phyloP scores from a whole-genome alignment of 2,113 vertebrate species.

The Petroica traversi region DNA sequence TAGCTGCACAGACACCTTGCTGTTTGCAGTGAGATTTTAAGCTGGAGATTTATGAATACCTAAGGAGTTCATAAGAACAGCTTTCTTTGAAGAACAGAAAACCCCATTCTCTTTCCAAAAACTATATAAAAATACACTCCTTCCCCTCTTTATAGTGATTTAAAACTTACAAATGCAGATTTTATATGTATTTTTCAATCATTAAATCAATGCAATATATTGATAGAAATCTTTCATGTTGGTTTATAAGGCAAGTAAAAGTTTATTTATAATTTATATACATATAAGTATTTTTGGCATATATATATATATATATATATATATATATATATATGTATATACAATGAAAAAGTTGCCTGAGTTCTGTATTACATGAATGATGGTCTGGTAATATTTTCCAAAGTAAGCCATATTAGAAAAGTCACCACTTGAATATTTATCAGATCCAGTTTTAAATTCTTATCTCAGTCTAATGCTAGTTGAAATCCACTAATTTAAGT shows the following conservation, averaged over 20 bases:
- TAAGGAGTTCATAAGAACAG: neutral
- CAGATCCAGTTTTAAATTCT: neutral
- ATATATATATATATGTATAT: too few species aligned
- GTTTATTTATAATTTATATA: neutral
- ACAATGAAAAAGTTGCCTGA: neutral
- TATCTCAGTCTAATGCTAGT: neutral
- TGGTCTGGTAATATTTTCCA: neutral
- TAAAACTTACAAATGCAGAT: neutral
- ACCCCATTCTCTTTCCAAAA: neutral
- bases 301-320: too few species aligned
- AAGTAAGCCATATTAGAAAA: neutral
- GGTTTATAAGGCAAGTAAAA: neutral
- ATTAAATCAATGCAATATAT: neutral
- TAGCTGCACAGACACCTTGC: neutral
- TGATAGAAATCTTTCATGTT: neutral
- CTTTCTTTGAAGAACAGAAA: neutral
- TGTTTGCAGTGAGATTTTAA: neutral
- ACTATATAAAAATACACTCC: neutral
- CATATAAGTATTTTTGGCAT: neutral
- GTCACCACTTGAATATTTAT: neutral
- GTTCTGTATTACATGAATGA: neutral
- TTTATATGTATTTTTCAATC: neutral
- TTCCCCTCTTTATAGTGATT: neutral
- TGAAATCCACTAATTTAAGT: conserved; percentile 19
- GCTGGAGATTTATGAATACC: neutral